Conservation (phyloP, 2,113 vertebrate species). For the Malaclemys terrapin region DNA sequence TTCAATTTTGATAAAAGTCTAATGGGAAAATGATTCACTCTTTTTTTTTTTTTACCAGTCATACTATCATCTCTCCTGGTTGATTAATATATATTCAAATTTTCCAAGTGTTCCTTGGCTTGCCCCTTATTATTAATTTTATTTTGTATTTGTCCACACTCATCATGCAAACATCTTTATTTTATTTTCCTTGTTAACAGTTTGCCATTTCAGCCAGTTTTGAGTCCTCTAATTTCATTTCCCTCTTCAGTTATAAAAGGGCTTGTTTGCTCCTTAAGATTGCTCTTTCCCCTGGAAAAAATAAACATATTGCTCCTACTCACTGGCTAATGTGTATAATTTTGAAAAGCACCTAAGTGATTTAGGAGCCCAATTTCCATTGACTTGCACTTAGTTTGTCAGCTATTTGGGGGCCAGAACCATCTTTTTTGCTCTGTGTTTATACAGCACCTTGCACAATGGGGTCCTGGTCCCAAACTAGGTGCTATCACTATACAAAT, state of each 20-base stretch:
- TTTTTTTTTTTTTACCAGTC: background rate
- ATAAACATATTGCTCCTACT: background rate
- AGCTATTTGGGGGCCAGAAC: too few relatives aligned
- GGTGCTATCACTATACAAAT: too few relatives aligned
- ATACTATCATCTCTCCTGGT: background rate
- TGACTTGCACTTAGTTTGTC: too few relatives aligned
- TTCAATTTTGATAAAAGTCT: background rate
- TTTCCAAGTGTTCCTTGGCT: background rate
- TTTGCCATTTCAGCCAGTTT: background rate
- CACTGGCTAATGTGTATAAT: background rate
- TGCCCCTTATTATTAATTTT: background rate
- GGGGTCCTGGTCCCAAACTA: too few relatives aligned
- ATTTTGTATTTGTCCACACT: background rate
- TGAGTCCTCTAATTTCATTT: background rate
- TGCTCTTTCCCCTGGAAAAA: background rate
- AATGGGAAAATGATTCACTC: background rate
- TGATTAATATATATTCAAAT: background rate
- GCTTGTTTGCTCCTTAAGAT: background rate
- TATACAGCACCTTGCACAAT: too few relatives aligned
- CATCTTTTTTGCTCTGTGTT: too few relatives aligned
- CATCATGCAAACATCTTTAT: background rate
- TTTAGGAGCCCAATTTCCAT: too few relatives aligned
- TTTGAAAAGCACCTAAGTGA: background rate
- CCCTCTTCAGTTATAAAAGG: background rate
- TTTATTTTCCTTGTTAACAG: background rate